Base-by-base conservation (phyloP, 2,888 invertebrate genomes). In the Tenthredo scrophulariae region DNA sequence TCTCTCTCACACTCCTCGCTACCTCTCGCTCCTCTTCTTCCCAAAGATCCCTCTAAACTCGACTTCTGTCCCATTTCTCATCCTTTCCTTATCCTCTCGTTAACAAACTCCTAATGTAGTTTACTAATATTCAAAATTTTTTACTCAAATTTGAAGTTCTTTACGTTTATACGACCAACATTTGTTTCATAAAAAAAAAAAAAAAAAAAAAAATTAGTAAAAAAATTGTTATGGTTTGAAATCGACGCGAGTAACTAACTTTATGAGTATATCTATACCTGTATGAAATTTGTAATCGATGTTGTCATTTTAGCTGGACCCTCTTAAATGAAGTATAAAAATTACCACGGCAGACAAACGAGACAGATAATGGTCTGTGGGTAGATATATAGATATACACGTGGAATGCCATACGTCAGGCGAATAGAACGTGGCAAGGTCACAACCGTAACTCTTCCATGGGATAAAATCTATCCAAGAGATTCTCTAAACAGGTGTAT, bases 401-500 rank as follows among this genome's bases (percentile, higher is more conserved):
- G 50, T 54, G 50, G 50, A 77, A 50, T 77, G 50, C 77, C 77
- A 77, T 77, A 77, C 77, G 77, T 77, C 77, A 50, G 77, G 54
- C 77, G 77, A 77, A 54, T 77, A 77, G 77, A 77, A 54, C 54
- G 50, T 54, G 50, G 77, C 77, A 50, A 77, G 77, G 50, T 77
- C 77, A 77, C 77, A 54, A 22, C 26, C 62, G 58, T 80, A 62
- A 62, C 80, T 80, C 40, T 58, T 62, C 50, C 58, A 40, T 62
- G 62, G 40, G 80, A 80, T 80, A 80, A 80, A 62, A 62, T 80
- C 80, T 80, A 62, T 80, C 40, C 37, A 22, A 80, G 29, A 37
- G 58, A 80, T 80, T 62, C 80, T 80, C 80, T 33, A n/a, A 80
- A 62, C 80, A 80, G 80, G 80, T 80, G 80, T 80, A 80, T 80